phyloP scores from a whole-genome alignment of 2,113 vertebrate species.

The Oncorhynchus gorbuscha region DNA sequence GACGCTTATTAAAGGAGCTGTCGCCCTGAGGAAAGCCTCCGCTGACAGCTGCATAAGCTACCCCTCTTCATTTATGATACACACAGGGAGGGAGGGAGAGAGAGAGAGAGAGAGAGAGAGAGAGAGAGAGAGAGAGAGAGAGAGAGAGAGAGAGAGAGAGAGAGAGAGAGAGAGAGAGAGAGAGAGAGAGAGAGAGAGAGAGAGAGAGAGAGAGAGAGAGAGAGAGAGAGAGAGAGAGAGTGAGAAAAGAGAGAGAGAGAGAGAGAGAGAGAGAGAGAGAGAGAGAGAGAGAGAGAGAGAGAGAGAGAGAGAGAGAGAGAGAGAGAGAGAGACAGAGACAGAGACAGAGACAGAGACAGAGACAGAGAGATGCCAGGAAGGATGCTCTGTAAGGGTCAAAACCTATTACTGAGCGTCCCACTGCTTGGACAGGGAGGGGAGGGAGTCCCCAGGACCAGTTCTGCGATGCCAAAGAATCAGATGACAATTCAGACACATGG shows the following conservation, averaged over 20 bases:
- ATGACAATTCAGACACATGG: too few relatives aligned
- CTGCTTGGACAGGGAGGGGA: not conserved
- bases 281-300: not conserved
- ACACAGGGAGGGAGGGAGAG: not conserved
- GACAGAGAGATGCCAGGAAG: not conserved
- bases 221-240: too few relatives aligned
- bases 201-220: not conserved
- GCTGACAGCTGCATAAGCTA: conserved; percentile 33
- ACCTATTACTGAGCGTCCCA: too few relatives aligned
- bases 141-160: not conserved
- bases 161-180: conserved; percentile 1
- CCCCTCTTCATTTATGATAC: not conserved
- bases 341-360: not conserved
- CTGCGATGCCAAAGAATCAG: too few relatives aligned
- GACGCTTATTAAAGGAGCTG: conserved; percentile 40
- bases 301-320: not conserved
- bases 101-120: not conserved
- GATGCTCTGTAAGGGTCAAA: too few relatives aligned
- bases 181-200: not conserved
- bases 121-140: not conserved
- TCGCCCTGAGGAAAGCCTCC: conserved; percentile 15
- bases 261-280: not conserved
- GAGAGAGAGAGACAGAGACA: not conserved
- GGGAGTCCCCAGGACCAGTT: too few relatives aligned
- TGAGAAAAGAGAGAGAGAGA: not conserved